Base-by-base conservation (phyloP, 2,113 vertebrate genomes). In the Corythaixoides concolor region DNA sequence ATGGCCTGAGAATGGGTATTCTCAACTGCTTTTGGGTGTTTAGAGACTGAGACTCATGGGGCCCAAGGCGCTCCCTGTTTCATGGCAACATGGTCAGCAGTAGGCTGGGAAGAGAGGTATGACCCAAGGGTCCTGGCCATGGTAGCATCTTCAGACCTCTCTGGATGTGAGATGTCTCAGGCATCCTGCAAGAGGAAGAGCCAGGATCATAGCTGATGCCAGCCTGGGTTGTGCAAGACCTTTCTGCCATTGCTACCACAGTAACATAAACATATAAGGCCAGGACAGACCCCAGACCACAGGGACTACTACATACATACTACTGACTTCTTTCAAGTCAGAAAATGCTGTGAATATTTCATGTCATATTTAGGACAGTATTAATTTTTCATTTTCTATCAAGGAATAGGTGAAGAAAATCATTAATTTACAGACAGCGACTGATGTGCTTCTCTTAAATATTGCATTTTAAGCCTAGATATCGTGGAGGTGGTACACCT, bases 321-420 rank as follows among this genome's bases (percentile, higher is more conserved):
- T 43, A 43, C 41, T 43, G 41, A 43, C 49, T 74, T 85, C 72
- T 19, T 60, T 80, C 73, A 79, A 85, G n/a, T 35, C 2, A 14
- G 73, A 84, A 93, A 89, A 73, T 76, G 84, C 37, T 58, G 55
- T 4, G 0, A 85, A 85, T 89, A 82, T 92, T 85, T 94, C 60
- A 91, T 83, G 32, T 45, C 67, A 63, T 92, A 95, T 93, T 97
- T 89, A 96, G 89, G 50, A 92, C 30, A 92, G 85, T 69, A 96
- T 97, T 95, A 95, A 92, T 87, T 95, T 97, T 96, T 94, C 84
- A 95, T 95, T 95, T 96, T 89, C 92, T 82, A 95, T 95, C 91
- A 97, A 55, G 70, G 50, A 92, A 91, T 5, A 24, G 74, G n/a
- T 73, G 85, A 95, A 93, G 69, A 95, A 95, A 94, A 91, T 88